Percentiles rank a stretch among this genome's conserved stretches.
phyloP scores from a whole-genome alignment of 2,888 invertebrate species.

The Ormyrus thymus region DNA sequence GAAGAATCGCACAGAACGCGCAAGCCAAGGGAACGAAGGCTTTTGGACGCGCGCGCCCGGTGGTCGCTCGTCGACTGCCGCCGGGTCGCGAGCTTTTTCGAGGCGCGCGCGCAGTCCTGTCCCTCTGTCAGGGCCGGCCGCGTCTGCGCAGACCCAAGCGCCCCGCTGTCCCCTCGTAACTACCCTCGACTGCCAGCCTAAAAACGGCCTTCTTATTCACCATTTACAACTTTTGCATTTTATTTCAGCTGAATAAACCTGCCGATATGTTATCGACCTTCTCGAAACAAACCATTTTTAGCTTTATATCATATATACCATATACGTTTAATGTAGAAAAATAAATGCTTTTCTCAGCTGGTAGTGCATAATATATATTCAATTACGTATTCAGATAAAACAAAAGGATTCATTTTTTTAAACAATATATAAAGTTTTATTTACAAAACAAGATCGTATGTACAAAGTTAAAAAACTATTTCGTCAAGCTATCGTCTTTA shows the following conservation, averaged over 20 bases:
- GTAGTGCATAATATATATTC: too few relatives aligned
- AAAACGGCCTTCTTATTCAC: too few relatives aligned
- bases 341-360: too few relatives aligned
- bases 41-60: constrained; percentile 54
- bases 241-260: too few relatives aligned
- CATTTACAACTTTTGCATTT: neutral
- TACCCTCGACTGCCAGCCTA: too few relatives aligned
- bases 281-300: too few relatives aligned
- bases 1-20: constrained; percentile 51
- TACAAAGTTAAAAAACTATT: constrained; percentile 46
- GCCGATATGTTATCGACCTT: too few relatives aligned
- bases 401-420: neutral
- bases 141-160: constrained; percentile 64
- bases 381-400: neutral
- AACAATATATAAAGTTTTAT: constrained; percentile 36
- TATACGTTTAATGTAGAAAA: too few relatives aligned
- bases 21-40: too few relatives aligned
- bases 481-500: constrained; percentile 62
- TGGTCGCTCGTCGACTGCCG: constrained; percentile 69
- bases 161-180: constrained; percentile 14
- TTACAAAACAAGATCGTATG: constrained; percentile 17
- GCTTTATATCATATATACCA: too few relatives aligned
- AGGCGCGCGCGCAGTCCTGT: constrained; percentile 58
- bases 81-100: constrained; percentile 55
- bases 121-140: constrained; percentile 65